A percentile compares a stretch with the other conserved stretches of the same genome.
These are phyloP conservation scores for Columba guinea DNA, from an alignment of 2,797 vertebrate genomes.

Conservation along the genomic window DNA sequence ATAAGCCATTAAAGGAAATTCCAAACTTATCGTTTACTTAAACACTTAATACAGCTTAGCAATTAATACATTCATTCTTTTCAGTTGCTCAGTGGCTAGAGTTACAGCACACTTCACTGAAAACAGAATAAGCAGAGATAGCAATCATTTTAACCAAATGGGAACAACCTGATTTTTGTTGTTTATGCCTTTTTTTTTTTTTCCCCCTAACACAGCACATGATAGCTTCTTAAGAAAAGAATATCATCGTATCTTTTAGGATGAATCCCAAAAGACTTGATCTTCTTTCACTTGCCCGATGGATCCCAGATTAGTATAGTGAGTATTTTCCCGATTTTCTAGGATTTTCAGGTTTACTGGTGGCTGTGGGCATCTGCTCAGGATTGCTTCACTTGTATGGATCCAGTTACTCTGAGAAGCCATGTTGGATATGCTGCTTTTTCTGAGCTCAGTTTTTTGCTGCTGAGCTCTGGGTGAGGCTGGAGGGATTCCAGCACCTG, in stretches of 20 bases:
- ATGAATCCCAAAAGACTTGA: neutral
- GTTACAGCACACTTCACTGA: neutral
- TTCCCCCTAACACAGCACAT: neutral
- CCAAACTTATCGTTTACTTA: conserved; percentile 19
- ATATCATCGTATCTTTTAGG: neutral
- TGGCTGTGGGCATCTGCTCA: neutral
- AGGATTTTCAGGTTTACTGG: neutral
- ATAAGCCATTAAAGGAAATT: conserved; percentile 45
- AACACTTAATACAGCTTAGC: conserved; percentile 8
- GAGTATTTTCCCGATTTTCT: neutral
- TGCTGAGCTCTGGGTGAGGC: neutral
- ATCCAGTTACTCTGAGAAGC: neutral
- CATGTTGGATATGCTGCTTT: fast-evolving
- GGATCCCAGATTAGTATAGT: neutral
- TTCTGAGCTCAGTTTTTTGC: neutral
- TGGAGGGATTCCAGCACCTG: neutral
- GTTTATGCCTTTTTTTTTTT: neutral
- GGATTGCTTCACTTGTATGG: neutral
- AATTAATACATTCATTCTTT: conserved; percentile 9
- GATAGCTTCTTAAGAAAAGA: neutral
- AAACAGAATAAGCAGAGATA: neutral
- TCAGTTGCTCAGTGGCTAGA: neutral
- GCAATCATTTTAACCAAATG: neutral
- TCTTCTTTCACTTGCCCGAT: neutral
- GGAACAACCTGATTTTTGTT: neutral